Percentiles rank a stretch among this genome's conserved stretches.
Evolutionary conservation across 2,888 invertebrate genomes (phyloP).

Genomic region (Torymus tubicola): DNA sequence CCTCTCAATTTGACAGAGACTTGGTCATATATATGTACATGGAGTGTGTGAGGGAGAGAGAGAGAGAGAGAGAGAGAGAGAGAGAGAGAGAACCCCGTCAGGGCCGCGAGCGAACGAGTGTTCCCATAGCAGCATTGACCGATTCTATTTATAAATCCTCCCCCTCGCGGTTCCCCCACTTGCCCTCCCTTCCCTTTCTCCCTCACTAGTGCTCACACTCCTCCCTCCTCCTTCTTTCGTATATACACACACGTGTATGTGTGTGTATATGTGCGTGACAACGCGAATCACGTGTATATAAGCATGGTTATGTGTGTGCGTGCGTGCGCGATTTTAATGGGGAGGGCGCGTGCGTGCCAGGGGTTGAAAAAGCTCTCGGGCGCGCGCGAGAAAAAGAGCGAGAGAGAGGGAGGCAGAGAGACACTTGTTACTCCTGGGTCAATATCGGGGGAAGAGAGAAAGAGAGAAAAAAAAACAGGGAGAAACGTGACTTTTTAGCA

Average conservation of each 20-base stretch:
- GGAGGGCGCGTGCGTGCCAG: no score
- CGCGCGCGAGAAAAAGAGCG: background rate
- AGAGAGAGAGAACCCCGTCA: conserved; percentile 42
- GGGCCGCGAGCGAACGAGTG: conserved; percentile 60
- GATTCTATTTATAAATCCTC: conserved; percentile 73
- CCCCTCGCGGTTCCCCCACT: background rate
- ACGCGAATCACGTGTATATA: no score
- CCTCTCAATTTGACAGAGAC: no score
- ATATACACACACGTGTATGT: no score
- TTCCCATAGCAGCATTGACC: conserved; percentile 75
- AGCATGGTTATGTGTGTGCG: background rate
- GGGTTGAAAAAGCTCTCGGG: no score
- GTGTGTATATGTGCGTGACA: background rate
- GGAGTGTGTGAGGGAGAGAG: background rate
- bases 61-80: conserved; percentile 15
- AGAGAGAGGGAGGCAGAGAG: background rate
- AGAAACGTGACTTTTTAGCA: no score
- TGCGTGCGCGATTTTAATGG: background rate
- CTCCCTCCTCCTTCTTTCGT: background rate
- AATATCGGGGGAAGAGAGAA: conserved; percentile 4
- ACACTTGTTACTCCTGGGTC: conserved; percentile 44
- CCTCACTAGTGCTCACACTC: background rate
- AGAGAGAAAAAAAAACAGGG: background rate
- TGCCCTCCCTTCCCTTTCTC: conserved; percentile 25
- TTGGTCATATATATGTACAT: background rate